phyloP scores from a whole-genome alignment of 2,113 vertebrate genomes.

The Kryptolebias marmoratus region DNA sequence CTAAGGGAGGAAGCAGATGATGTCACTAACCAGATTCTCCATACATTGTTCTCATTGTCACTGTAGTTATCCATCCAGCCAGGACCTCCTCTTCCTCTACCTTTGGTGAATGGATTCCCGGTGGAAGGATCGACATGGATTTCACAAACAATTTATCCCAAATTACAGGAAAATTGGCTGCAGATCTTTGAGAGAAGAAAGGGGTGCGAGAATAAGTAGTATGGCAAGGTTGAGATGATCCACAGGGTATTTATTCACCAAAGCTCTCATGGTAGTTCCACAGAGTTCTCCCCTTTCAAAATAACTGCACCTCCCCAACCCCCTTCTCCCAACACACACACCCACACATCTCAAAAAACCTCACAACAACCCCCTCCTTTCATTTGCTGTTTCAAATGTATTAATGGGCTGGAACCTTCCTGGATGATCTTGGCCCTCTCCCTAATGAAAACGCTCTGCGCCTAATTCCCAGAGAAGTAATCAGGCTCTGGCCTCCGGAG shows the following conservation, averaged over 20 bases:
- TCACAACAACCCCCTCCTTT: slow-evolving; percentile 63
- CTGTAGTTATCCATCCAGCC: slow-evolving; percentile 28
- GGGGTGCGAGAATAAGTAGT: slow-evolving; percentile 23
- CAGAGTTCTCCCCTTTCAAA: slow-evolving; percentile 84
- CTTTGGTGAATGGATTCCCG: slow-evolving; percentile 71
- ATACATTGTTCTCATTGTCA: slow-evolving; percentile 46
- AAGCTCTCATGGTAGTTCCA: slow-evolving; percentile 76
- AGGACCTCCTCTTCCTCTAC: slow-evolving; percentile 23
- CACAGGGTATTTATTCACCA: slow-evolving; percentile 76
- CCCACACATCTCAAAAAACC: slow-evolving; percentile 12
- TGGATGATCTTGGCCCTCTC: slow-evolving; percentile 83
- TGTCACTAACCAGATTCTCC: slow-evolving; percentile 66
- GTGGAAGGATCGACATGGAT: slow-evolving; percentile 76
- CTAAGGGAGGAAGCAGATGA: slow-evolving; percentile 71
- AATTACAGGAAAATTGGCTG: slow-evolving; percentile 86
- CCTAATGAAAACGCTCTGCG: slow-evolving; percentile 84
- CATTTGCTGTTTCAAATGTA: slow-evolving; percentile 84
- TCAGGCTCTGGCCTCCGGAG: slow-evolving; percentile 77
- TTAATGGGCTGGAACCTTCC: slow-evolving; percentile 86
- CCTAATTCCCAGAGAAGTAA: slow-evolving; percentile 77
- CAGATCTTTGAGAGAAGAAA: slow-evolving; percentile 72
- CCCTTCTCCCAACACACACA: neutral
- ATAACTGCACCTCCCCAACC: slow-evolving; percentile 70
- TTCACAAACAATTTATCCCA: slow-evolving; percentile 86
- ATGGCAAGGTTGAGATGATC: slow-evolving; percentile 77